Evolutionary conservation across 2,888 invertebrate species (phyloP).

Genomic region (Protonemura montana): DNA sequence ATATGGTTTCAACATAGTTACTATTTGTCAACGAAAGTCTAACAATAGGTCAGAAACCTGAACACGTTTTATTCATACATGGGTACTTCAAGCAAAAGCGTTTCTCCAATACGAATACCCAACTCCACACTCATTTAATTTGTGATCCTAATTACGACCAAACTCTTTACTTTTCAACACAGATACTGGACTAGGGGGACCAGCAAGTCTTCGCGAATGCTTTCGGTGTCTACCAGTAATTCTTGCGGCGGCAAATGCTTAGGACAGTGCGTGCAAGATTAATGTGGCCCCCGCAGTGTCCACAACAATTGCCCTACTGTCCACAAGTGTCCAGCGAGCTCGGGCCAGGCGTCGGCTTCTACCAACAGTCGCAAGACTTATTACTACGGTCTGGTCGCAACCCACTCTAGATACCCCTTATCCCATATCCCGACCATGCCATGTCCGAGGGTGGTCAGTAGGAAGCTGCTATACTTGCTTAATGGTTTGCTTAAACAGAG

Average conservation of each 20-base stretch:
- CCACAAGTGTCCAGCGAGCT: slow-evolving; percentile 8
- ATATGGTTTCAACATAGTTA: too few relatives aligned
- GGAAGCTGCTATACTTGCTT: neutral
- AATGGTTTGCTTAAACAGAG: neutral
- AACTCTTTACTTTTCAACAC: too few relatives aligned
- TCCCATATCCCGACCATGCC: neutral
- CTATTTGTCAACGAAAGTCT: too few relatives aligned
- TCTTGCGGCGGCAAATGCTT: slow-evolving; percentile 40
- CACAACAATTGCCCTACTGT: slow-evolving; percentile 17
- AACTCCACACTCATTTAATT: too few relatives aligned
- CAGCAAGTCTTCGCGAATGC: neutral
- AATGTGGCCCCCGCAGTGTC: slow-evolving; percentile 28
- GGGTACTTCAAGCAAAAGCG: too few relatives aligned
- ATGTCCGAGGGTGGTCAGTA: neutral
- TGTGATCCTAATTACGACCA: too few relatives aligned
- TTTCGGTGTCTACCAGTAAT: neutral
- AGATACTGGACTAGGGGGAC: too few relatives aligned
- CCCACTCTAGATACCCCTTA: neutral
- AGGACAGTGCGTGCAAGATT: slow-evolving; percentile 38
- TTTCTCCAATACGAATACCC: too few relatives aligned
- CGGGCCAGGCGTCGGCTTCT: neutral
- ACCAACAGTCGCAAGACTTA: neutral
- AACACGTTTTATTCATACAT: too few relatives aligned
- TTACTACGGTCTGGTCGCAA: neutral
- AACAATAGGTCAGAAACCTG: too few relatives aligned